Conservation (phyloP, 2,797 vertebrate genomes). For the Taeniopygia guttata region DNA sequence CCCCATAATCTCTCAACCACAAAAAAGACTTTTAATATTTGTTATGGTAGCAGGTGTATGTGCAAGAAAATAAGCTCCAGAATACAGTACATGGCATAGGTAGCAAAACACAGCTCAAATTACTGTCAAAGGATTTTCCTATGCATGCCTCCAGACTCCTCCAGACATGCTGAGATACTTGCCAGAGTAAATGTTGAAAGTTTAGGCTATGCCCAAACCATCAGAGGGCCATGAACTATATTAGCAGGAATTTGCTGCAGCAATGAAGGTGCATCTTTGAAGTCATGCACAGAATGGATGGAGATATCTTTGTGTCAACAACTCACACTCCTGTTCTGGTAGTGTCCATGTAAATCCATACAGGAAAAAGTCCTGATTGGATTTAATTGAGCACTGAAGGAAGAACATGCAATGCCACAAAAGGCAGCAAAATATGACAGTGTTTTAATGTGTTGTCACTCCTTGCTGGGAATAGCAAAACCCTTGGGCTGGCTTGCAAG, state of each 20-base stretch:
- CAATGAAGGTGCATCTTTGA: not conserved
- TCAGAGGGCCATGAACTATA: not conserved
- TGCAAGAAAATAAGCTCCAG: not conserved
- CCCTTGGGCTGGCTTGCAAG: not conserved
- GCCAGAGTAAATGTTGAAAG: not conserved
- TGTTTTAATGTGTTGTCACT: not conserved
- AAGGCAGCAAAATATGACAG: not conserved
- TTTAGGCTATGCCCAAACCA: not conserved
- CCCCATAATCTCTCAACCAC: not conserved
- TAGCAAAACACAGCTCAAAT: not conserved
- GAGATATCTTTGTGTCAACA: not conserved
- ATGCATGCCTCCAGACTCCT: rapidly evolving
- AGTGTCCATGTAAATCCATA: not conserved
- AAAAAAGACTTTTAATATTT: not conserved
- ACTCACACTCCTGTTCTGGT: not conserved
- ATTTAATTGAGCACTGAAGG: not conserved
- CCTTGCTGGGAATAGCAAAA: not conserved
- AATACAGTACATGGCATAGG: not conserved
- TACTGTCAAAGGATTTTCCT: not conserved
- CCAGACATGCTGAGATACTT: not conserved
- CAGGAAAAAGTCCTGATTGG: not conserved
- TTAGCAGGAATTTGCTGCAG: not conserved
- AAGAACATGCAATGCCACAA: not conserved
- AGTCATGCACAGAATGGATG: not conserved
- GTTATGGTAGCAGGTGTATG: not conserved